Base-by-base conservation (phyloP, 2,888 invertebrate genomes). In the Tachina grossa region DNA sequence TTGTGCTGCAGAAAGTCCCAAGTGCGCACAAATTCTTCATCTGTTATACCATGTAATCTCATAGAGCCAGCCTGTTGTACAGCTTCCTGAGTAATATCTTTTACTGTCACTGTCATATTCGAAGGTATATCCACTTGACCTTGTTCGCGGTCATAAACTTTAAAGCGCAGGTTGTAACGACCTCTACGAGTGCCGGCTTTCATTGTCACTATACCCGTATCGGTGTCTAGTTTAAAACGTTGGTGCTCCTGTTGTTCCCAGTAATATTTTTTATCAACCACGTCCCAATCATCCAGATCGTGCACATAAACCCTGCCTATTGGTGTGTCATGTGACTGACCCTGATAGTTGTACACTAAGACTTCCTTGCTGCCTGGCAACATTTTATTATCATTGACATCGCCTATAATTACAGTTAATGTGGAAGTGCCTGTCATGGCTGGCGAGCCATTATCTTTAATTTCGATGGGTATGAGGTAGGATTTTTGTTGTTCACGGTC, bases 331-430 rank as follows among this genome's bases (percentile, higher is more conserved):
- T 96, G 97, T 76, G 97, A 96, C 93, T 96, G 96, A 22, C 97
- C 97, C 95, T 97, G 95, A 89, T 99, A 99, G 93, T 98, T 98
- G 93, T 99, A 99, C 14, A 99, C 98, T 92, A 98, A 96, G 90
- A 99, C 98, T 88, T 98, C 96, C 93, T 99, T 99, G 61, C 97
- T 96, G 22, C 99, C 99, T 11, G 98, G 97, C 91, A 97, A 97
- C 98, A 99, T 99, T 93, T 98, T 97, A 93, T 99, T 98, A 93
- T 99, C 99, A 92, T 99, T 99, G 53, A 97, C 96, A 92, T 99
- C 99, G 53, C 98, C 99, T 88, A 99, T 98, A 79, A 98, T 97
- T 49, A 99, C 97, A 0, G 98, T 98, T 61, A 99, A 93, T 0
- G 98, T 98, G 90, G 97, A 97, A 45, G 98, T 98, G 85, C 98